A percentile compares a stretch with the other conserved stretches of the same genome.
Evolutionary conservation across 2,113 vertebrate species (phyloP).

Genomic region (Serinus canaria): DNA sequence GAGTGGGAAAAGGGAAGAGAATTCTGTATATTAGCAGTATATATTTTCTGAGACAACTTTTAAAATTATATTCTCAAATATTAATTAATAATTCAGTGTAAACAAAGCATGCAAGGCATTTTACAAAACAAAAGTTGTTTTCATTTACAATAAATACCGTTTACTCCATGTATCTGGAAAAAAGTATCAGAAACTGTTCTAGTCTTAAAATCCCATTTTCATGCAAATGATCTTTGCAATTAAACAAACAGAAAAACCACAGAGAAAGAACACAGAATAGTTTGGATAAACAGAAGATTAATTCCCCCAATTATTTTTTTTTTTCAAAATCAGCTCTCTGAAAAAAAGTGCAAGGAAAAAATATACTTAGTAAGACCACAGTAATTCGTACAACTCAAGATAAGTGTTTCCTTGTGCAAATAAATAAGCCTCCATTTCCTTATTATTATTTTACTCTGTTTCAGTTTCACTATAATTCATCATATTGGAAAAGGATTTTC

Average conservation of each 20-base stretch:
- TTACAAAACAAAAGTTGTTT: not conserved
- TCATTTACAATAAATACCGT: not conserved
- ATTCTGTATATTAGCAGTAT: not conserved
- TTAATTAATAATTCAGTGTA: not conserved
- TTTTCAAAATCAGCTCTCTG: not conserved
- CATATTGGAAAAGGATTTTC: not conserved
- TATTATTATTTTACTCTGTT: not conserved
- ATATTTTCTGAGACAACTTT: not conserved
- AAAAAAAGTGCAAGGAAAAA: not conserved
- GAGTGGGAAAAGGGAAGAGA: not conserved
- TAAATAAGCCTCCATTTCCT: not conserved
- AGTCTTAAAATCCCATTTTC: constrained; percentile 45
- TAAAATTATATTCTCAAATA: not conserved
- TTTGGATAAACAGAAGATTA: constrained; percentile 33
- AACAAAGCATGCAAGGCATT: not conserved
- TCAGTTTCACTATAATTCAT: not conserved
- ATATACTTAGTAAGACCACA: not conserved
- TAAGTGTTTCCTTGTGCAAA: not conserved
- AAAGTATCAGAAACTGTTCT: constrained; percentile 4
- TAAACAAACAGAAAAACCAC: constrained; percentile 30
- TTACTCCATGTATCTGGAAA: not conserved
- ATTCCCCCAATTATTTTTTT: not conserved
- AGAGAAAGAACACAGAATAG: not conserved
- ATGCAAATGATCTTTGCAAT: constrained; percentile 53
- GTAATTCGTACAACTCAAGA: not conserved